Base-by-base conservation (phyloP, 2,797 vertebrate genomes). In the Poeciliopsis paucimaculata region DNA sequence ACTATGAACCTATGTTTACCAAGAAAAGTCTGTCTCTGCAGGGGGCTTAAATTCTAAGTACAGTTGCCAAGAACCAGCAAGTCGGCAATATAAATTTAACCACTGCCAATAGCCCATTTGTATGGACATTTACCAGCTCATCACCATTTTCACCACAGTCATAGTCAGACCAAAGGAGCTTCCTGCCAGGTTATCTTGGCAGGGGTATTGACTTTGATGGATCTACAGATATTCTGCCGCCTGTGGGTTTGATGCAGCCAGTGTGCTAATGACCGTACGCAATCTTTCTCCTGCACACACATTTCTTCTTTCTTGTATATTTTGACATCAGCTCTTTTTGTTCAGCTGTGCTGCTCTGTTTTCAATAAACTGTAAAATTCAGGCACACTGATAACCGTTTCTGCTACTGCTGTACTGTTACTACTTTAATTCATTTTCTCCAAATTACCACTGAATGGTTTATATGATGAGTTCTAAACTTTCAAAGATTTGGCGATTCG, bases 201-300 rank as follows among this genome's bases (percentile, higher is more conserved):
- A 72, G 75, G 70, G 68, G 20, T 73, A 36, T 73, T 81, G 80
- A 53, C 81, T 84, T 88, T 88, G 85, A 89, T 84, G 77, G 78
- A 86, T 88, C 45, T 77, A 9, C 64, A 57, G 74, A 87, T 79
- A 75, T 76, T 82, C 80, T 78, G 79, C 79, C 46, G 85, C 84
- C 85, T 77, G 78, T 82, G 70, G 73, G 71, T 81, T 85, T 72
- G 34, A 84, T 85, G 85, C 78, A 84, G 77, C 73, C 74, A n/a
- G 53, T 12, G 62, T 31, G 66, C 77, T 88, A 88, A 90, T 85
- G 86, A 84, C 70, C 82, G 51, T 53, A 18, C 41, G 55, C 80
- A 82, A 75, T 84, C 73, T 70, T 41, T 84, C 73, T 70, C 53
- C 80, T 47, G 47, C 71, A 70, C 73, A 55, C 71, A 62, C 28